Conservation (phyloP, 2,797 vertebrate species). For the Okamejei kenojei region DNA sequence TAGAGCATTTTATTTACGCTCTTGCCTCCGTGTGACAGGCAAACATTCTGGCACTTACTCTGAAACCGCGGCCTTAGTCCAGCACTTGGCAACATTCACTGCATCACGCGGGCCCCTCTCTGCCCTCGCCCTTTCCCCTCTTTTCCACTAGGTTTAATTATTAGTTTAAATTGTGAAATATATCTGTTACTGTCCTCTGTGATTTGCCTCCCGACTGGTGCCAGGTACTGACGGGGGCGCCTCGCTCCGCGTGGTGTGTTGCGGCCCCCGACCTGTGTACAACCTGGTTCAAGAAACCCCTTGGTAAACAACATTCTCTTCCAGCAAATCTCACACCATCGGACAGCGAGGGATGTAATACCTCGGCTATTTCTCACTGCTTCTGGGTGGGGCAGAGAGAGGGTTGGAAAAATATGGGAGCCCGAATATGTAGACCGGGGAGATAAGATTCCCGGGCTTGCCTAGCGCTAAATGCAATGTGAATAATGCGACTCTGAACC, state of each 20-base stretch:
- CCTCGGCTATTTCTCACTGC: not conserved
- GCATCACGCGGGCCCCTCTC: too few relatives aligned
- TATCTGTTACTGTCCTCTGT: not conserved
- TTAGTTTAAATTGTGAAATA: too few relatives aligned
- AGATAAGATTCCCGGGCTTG: not conserved
- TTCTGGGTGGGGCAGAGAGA: not conserved
- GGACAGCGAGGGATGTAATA: not conserved
- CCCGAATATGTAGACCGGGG: not conserved
- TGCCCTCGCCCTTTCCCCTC: not conserved
- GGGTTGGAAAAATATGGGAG: not conserved
- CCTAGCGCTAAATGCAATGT: too few relatives aligned
- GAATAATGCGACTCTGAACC: too few relatives aligned
- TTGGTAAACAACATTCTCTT: too few relatives aligned
- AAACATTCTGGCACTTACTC: not conserved
- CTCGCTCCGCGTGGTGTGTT: not conserved
- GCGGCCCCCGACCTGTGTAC: not conserved
- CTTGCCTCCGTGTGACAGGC: not conserved
- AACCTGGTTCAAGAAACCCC: not conserved
- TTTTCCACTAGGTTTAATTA: too few relatives aligned
- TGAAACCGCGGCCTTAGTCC: not conserved
- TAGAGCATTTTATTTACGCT: not conserved
- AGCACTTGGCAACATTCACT: not conserved
- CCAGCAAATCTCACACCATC: not conserved
- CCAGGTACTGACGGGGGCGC: not conserved
- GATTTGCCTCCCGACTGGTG: too few relatives aligned